These are phyloP conservation scores for Nothocercus nigrocapillus DNA, from an alignment of 2,113 vertebrate genomes.

Conservation along the genomic window DNA sequence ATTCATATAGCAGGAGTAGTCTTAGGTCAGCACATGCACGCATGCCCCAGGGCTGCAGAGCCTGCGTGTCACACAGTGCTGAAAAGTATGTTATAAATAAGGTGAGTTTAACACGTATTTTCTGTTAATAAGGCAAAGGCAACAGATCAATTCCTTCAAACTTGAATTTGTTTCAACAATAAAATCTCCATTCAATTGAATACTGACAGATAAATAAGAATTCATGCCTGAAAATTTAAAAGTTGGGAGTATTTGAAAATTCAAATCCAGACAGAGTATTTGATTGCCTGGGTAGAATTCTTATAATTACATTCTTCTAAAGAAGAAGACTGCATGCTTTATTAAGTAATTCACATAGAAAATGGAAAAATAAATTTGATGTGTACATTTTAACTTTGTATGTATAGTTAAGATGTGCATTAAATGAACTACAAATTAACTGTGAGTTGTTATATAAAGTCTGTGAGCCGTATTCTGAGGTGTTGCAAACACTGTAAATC, in stretches of 20 bases:
- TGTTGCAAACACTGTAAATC: background rate
- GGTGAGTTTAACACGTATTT: slow-evolving; percentile 3
- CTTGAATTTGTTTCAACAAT: slow-evolving; percentile 40
- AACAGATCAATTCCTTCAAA: slow-evolving; percentile 49
- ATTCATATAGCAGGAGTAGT: slow-evolving; percentile 57
- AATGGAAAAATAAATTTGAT: background rate
- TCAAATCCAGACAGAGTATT: background rate
- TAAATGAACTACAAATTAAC: background rate
- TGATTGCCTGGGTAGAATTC: background rate
- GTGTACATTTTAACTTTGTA: background rate
- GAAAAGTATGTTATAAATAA: slow-evolving; percentile 7
- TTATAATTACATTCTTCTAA: background rate
- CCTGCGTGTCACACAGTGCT: background rate
- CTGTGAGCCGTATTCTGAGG: background rate
- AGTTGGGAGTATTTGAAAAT: background rate
- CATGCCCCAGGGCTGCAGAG: background rate
- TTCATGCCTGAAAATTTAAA: background rate
- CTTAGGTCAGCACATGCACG: slow-evolving; percentile 36
- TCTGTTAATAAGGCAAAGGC: slow-evolving; percentile 65
- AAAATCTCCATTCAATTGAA: slow-evolving; percentile 43
- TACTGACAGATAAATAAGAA: slow-evolving; percentile 22
- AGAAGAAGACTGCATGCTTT: background rate
- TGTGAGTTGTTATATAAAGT: background rate
- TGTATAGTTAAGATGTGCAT: background rate
- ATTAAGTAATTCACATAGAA: background rate